These are phyloP conservation scores for Brachymystax lenok DNA, from an alignment of 2,797 vertebrate genomes.

Conservation along the genomic window DNA sequence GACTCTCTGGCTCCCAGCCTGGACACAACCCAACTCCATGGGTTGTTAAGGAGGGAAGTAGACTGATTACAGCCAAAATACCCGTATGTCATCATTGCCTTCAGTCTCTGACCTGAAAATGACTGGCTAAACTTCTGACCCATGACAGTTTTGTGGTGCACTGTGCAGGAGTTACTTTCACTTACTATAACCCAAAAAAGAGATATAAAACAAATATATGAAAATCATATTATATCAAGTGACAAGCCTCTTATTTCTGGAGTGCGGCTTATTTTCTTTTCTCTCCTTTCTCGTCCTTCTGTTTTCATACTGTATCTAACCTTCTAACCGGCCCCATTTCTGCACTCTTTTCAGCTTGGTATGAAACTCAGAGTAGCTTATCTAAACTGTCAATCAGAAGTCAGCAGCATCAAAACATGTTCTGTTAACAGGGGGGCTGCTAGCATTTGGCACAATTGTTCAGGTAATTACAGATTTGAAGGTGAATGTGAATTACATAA, in stretches of 20 bases:
- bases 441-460: constrained; percentile 35
- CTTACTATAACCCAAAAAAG: background rate
- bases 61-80: too few relatives aligned
- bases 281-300: background rate
- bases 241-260: background rate
- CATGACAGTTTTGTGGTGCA: background rate
- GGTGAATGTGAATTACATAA: constrained; percentile 41
- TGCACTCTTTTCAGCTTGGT: background rate
- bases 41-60: too few relatives aligned
- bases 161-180: background rate
- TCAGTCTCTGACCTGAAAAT: background rate
- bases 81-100: background rate
- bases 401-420: background rate
- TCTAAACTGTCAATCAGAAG: too few relatives aligned
- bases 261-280: background rate
- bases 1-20: too few relatives aligned
- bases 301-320: background rate
- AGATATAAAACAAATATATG: background rate
- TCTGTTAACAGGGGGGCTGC: background rate
- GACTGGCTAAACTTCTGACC: background rate
- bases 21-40: background rate
- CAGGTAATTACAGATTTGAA: constrained; percentile 1
- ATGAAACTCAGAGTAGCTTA: too few relatives aligned
- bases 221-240: background rate
- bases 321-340: background rate